A percentile compares a stretch with the other conserved stretches of the same genome.
These are phyloP conservation scores for Aproaerema taeniolella DNA, from an alignment of 2,888 invertebrate genomes.

Conservation along the genomic window DNA sequence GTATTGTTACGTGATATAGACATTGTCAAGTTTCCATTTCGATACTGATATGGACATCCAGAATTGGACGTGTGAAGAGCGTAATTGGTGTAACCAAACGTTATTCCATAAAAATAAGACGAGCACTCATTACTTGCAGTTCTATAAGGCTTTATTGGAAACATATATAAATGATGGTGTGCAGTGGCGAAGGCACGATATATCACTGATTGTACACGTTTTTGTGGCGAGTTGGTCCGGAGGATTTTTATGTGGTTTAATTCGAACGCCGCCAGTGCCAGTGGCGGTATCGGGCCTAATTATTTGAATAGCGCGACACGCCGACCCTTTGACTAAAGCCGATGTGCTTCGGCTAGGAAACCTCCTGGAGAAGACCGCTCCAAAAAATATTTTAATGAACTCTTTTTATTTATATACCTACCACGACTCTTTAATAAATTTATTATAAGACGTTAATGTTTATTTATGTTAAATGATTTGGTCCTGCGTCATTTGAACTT, in stretches of 20 bases:
- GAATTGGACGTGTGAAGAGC: conserved; percentile 42
- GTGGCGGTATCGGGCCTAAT: conserved; percentile 64
- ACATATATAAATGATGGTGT: conserved; percentile 31
- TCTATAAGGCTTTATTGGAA: conserved; percentile 44
- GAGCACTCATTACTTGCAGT: conserved; percentile 26
- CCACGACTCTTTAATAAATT: too few relatives aligned
- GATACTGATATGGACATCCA: conserved; percentile 36
- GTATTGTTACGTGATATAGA: conserved; percentile 32
- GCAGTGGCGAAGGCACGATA: conserved; percentile 35
- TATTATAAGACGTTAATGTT: too few relatives aligned
- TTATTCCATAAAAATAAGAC: conserved; percentile 26
- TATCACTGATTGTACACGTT: conserved; percentile 46
- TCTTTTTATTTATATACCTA: background rate
- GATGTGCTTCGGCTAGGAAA: conserved; percentile 38
- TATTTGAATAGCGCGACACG: conserved; percentile 70
- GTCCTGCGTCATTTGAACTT: too few relatives aligned
- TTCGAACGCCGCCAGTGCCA: conserved; percentile 53
- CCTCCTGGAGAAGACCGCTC: conserved; percentile 28
- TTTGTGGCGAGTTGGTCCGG: conserved; percentile 43
- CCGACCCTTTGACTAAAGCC: conserved; percentile 61
- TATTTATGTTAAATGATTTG: too few relatives aligned
- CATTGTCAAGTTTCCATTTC: conserved; percentile 42
- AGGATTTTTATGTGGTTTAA: conserved; percentile 67
- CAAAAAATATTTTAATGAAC: background rate
- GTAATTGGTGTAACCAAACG: conserved; percentile 36